Conservation (phyloP, 2,888 invertebrate genomes). For the Pandemis corylana region DNA sequence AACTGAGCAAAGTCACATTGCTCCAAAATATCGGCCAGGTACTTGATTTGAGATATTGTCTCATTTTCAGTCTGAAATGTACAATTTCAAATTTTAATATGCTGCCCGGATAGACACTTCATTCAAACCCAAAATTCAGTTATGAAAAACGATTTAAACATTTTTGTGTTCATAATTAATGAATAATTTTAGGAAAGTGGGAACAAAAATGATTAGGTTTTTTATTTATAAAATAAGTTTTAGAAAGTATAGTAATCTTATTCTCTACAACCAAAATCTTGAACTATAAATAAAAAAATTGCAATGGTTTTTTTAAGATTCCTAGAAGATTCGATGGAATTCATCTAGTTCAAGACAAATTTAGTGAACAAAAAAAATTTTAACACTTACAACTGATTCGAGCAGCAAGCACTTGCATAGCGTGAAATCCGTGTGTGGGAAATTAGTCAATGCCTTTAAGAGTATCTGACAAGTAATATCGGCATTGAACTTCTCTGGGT, state of each 20-base stretch:
- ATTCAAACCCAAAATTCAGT: no score
- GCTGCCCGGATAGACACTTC: no score
- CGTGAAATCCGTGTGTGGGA: constrained; percentile 99
- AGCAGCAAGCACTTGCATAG: constrained; percentile 98
- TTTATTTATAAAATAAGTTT: no score
- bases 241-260: no score
- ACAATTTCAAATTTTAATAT: neutral
- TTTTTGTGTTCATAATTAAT: neutral
- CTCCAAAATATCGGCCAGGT: constrained; percentile 95
- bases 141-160: neutral
- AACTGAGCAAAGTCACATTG: constrained; percentile 96
- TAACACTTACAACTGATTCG: constrained; percentile 83
- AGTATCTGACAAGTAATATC: constrained; percentile 95
- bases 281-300: no score
- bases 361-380: neutral
- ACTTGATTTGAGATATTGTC: constrained; percentile 94
- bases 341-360: no score
- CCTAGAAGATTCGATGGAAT: no score
- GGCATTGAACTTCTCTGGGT: constrained; percentile 93
- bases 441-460: constrained; percentile 97
- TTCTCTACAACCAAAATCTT: no score
- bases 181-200: neutral
- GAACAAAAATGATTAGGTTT: no score
- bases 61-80: constrained; percentile 91
- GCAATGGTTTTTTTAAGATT: no score